Base-by-base conservation (phyloP, 1,140 invertebrate species). In the Maniola jurtina region DNA sequence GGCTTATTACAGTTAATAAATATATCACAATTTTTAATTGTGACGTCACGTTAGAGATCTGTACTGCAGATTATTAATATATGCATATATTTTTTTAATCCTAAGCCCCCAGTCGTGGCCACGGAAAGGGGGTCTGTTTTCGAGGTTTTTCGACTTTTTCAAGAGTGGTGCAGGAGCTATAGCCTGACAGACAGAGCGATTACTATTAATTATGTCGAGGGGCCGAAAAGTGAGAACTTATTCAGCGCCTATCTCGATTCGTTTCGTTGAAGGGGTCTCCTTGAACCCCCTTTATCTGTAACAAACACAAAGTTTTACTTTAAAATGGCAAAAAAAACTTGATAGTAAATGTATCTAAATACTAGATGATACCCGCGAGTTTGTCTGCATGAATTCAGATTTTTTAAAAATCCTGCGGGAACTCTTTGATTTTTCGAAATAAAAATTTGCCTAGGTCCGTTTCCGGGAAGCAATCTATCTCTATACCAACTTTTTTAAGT, bases 31-130 rank as follows among this genome's bases (percentile, higher is more conserved):
- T 83, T 60, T 45, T 63, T 35, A 78, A 82, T 86, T 89, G 87
- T 91, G 89, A 91, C 86, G 86, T 90, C 84, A 90, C 83, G 73
- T 79, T 77, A 84, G 89, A 91, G 89, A 91, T 91, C 89, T 81
- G 66, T 84, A 78, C 81, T 83, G 84, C 78, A 68, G 68, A 81
- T 85, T 86, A 86, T 16, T 16, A 11, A 16, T 87, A 89, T 87
- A 85, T 88, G 81, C 80, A 87, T 87, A 88, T 89, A 89, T 84
- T 82, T 55, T 54, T 64, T 73, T 71, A 76, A 76, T 5, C 11
- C 13, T 34, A 55, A 38, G 35, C 77, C 84, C 73, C 77, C 88
- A 80, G 73, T 79, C 87, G 86, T 86, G 88, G 88, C 86, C 86
- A 86, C 85, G 60, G 83, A 88, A 72, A 81, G 84, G 82, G 84